phyloP scores from a whole-genome alignment of 2,888 invertebrate genomes.

The Zaprionus obscuricornis region DNA sequence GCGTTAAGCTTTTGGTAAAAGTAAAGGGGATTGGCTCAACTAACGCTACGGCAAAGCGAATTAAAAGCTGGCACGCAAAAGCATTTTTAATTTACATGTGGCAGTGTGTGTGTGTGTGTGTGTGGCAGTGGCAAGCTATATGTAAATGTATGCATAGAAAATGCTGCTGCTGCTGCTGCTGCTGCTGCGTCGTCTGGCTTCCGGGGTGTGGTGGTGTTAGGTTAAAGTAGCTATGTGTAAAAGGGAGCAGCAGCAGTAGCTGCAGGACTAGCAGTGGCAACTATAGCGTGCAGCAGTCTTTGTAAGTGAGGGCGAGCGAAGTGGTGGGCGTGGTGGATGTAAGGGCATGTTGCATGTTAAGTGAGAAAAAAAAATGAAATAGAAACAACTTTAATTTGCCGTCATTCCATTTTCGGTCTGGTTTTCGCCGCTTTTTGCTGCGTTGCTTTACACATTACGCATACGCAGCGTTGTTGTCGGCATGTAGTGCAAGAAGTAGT shows the following conservation, averaged over 20 bases:
- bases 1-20: no score
- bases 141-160: conserved; percentile 7
- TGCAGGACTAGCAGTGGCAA: no score
- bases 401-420: conserved; percentile 54
- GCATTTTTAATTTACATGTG: conserved; percentile 39
- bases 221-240: neutral
- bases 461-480: conserved; percentile 57
- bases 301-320: no score
- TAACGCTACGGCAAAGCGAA: conserved; percentile 7
- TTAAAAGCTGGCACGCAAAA: conserved; percentile 40
- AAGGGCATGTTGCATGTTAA: neutral
- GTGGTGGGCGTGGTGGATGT: neutral
- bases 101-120: conserved; percentile 22
- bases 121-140: no score
- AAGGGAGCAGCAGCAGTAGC: neutral
- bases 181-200: no score
- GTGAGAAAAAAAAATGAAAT: conserved; percentile 35
- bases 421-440: conserved; percentile 42
- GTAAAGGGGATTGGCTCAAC: no score
- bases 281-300: no score
- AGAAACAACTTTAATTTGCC: conserved; percentile 70
- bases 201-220: neutral
- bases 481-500: conserved; percentile 6
- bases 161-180: conserved; percentile 17
- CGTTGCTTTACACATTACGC: conserved; percentile 59